Evolutionary conservation across 2,888 invertebrate genomes (phyloP), one percentile per base, ranked within the genome.

Genomic region (Auanema freiburgensis): DNA sequence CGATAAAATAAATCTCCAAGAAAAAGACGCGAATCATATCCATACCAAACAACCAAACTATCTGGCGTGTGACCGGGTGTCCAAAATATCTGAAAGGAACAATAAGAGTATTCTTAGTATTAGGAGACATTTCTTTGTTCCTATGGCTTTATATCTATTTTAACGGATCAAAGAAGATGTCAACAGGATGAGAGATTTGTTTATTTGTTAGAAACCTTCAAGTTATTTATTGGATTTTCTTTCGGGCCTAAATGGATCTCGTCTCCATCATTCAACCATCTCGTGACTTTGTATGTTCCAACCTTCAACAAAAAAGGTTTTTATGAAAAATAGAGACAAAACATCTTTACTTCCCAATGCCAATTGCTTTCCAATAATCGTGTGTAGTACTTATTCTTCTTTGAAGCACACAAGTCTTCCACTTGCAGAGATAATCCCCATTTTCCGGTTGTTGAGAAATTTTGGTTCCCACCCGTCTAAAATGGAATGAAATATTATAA

Each of bases 31-130:
- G 63, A 67, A 33, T 63, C 71, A 33, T 58, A 62, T 16, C 66
- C 67, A 59, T 76, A 76, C 68, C 73, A 73, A 11, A 76, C 57
- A 44, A 70, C 67, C 21, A 76, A 63, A 53, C 69, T 68, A 54
- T 76, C 76, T 1, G 76, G 76, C 16, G 76, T 76, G 43, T 76
- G 76, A 24, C 76, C 76, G 4, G 76, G 76, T 2, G 70, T 68
- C 73, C 72, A 72, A 56, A 72, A 66, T 2, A 73, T 69, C 69
- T 74, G 49, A 40, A 67, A 66, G 12, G n/a, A n/a, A n/a, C n/a
- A n/a, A n/a, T n/a, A n/a, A n/a, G n/a, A n/a, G n/a, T n/a, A n/a
- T n/a, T n/a, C n/a, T n/a, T n/a, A n/a, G n/a, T n/a, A n/a, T n/a
- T n/a, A n/a, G n/a, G n/a, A n/a, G n/a, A n/a, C n/a, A n/a, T n/a